These are phyloP conservation scores for Serilophus lunatus DNA, from an alignment of 2,113 vertebrate species.

Conservation along the genomic window DNA sequence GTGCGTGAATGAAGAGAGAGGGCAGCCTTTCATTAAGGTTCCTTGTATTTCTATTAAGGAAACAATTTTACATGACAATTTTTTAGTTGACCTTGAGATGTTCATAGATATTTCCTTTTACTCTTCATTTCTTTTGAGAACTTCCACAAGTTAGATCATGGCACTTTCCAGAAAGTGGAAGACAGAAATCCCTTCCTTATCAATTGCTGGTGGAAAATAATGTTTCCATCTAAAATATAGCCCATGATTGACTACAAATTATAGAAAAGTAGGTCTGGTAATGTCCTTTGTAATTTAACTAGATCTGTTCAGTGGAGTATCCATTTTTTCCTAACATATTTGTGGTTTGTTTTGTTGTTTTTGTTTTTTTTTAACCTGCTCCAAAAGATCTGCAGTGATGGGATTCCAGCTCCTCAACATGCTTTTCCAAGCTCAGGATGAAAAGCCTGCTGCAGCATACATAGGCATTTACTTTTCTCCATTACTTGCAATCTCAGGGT, in stretches of 20 bases:
- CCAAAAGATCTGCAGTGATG: not conserved
- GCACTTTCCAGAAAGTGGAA: not conserved
- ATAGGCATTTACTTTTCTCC: not conserved
- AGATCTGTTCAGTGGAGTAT: not conserved
- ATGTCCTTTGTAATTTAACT: not conserved
- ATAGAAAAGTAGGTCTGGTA: not conserved
- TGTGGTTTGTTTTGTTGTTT: too few relatives aligned
- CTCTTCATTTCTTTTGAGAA: not conserved
- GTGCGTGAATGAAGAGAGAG: not conserved
- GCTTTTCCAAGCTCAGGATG: not conserved
- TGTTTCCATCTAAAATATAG: not conserved
- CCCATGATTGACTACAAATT: not conserved
- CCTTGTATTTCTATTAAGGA: not conserved
- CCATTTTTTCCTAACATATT: too few relatives aligned
- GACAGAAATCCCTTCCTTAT: not conserved
- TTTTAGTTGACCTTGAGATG: not conserved
- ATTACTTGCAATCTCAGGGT: not conserved
- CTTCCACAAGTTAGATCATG: not conserved
- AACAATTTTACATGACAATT: not conserved
- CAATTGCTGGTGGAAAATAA: not conserved
- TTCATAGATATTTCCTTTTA: not conserved
- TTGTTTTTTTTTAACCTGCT: not conserved
- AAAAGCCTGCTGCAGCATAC: not conserved
- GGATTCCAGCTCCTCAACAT: not conserved
- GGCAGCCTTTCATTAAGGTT: not conserved